phyloP scores from a whole-genome alignment of 2,113 vertebrate genomes.

The Dolichallabes microphthalmus region DNA sequence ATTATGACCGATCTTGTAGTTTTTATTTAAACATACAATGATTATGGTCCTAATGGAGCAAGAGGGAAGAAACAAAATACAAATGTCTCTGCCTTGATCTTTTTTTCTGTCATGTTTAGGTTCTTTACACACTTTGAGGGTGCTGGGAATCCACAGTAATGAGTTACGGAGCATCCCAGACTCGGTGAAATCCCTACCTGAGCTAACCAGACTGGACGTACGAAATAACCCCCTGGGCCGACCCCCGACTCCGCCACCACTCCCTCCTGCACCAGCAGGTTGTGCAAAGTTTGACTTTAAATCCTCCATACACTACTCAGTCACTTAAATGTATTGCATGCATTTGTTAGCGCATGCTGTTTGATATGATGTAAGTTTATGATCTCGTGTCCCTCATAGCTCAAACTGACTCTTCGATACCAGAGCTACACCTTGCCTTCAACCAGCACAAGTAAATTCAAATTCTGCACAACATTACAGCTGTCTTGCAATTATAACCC shows the following conservation, averaged over 20 bases:
- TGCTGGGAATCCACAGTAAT: constrained; percentile 71
- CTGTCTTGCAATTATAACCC: neutral
- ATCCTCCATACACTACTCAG: neutral
- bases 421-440: constrained; percentile 69
- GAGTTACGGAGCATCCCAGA: constrained; percentile 65
- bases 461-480: neutral
- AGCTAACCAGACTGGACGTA: constrained; percentile 66
- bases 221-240: constrained; percentile 73
- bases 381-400: constrained; percentile 49
- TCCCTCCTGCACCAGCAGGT: constrained; percentile 61
- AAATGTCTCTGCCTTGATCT: neutral
- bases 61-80: neutral
- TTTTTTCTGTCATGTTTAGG: constrained; percentile 54
- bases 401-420: constrained; percentile 52
- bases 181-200: constrained; percentile 63
- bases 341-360: neutral
- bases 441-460: constrained; percentile 68
- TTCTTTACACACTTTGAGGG: constrained; percentile 67
- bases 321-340: neutral
- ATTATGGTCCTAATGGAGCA: neutral
- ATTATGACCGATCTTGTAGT: neutral
- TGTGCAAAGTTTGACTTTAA: neutral
- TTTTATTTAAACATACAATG: neutral
- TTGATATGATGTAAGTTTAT: neutral
- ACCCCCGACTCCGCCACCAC: constrained; percentile 65